Conservation (phyloP, 1,140 invertebrate species). For the Drosophila miranda region DNA sequence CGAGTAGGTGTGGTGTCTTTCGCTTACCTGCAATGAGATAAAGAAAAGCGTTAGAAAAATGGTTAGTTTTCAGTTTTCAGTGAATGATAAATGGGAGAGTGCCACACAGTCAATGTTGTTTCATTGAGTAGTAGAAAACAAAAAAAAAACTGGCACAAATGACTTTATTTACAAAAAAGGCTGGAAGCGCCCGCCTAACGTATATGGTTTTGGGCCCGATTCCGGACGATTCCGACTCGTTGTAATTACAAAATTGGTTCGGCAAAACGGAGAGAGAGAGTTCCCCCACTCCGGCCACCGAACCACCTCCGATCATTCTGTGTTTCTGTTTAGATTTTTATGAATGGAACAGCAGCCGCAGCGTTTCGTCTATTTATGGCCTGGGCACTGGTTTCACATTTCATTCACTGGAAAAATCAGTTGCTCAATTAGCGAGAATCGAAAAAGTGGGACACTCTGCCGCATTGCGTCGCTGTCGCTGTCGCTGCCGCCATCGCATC, state of each 20-base stretch:
- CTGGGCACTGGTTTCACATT: constrained; percentile 62
- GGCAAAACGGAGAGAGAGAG: constrained; percentile 35
- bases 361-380: constrained; percentile 59
- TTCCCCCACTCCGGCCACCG: constrained; percentile 3
- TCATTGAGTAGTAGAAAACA: constrained; percentile 46
- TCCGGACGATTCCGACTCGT: constrained; percentile 26
- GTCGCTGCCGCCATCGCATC: no score
- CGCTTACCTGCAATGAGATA: constrained; percentile 72
- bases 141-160: constrained; percentile 67
- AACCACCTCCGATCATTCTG: constrained; percentile 6
- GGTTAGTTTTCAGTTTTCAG: constrained; percentile 36
- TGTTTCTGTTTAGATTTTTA: constrained; percentile 52
- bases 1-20: constrained; percentile 11
- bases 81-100: constrained; percentile 35
- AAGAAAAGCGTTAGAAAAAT: constrained; percentile 39
- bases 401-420: constrained; percentile 71
- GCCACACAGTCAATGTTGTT: constrained; percentile 26
- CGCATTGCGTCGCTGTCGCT: no score
- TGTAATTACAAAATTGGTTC: constrained; percentile 76
- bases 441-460: constrained; percentile 57
- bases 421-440: constrained; percentile 74
- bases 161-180: constrained; percentile 50
- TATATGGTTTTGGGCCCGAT: constrained; percentile 57
- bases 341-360: constrained; percentile 63
- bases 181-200: constrained; percentile 8